Base-by-base conservation (phyloP, 2,888 invertebrate genomes). In the Adelphocoris suturalis region DNA sequence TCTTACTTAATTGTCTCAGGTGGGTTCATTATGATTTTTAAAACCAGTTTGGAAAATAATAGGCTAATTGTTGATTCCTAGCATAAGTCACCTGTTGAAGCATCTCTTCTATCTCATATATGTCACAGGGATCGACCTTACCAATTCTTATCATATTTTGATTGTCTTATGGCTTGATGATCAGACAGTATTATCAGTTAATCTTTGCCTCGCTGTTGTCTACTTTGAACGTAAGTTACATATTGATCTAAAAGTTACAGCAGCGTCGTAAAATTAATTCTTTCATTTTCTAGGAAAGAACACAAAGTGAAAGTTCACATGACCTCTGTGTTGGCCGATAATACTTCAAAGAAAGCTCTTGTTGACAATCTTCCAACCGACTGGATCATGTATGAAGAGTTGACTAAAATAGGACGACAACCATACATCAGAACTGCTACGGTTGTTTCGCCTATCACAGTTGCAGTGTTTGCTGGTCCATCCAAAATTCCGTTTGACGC, bases 311-410 rank as follows among this genome's bases (percentile, higher is more conserved):
- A 94, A 19, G 94, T 98, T 94, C 93, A 96, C 94, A 93, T 94
- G 92, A 93, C 95, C 91, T 95, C 96, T 91, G 94, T 96, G 91
- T 93, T 97, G 92, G 92, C 95, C 93, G 91, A 93, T 92, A 46
- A 88, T 28, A 93, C 93, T 0, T 93, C 93, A 9, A 93, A 94
- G 90, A 92, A 93, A 3, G 92, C 93, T 78, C 93, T 93, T 61
- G 93, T 95, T 0, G 93, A 93, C 78, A 92, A 93, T 75, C 93
- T 97, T 85, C 96, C 96, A 0, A 95, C 96, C 14, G 96, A 97
- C 92, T 99, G 98, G 98, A 93, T 98, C 19, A 94, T 97, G 14
- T 99, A 96, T 92, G 97, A 97, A 92, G 98, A 98, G 93, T 96
- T 98, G 93, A 96, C 96, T 0, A 95, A 96, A 78, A 94, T 95